These are phyloP conservation scores for Ornithoptera alexandrae DNA, from an alignment of 2,888 invertebrate species.

Conservation along the genomic window DNA sequence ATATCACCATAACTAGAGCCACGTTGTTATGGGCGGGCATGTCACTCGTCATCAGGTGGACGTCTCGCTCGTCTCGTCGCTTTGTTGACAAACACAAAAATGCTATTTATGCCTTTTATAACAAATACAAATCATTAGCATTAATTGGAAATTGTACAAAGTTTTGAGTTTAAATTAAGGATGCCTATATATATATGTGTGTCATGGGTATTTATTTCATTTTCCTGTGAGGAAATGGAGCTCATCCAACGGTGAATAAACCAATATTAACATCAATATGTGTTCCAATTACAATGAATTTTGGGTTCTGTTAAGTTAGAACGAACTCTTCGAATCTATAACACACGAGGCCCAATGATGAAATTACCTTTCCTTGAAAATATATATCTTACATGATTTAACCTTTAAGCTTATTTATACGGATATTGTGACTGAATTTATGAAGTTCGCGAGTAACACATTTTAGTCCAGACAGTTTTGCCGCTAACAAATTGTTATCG, in stretches of 20 bases:
- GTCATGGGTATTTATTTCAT: neutral
- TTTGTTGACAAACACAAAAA: no score
- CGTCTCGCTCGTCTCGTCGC: no score
- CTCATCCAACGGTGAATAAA: neutral
- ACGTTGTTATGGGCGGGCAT: no score
- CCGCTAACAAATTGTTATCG: conserved; percentile 37
- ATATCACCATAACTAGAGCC: no score
- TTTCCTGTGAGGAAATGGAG: neutral
- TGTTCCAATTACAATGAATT: no score
- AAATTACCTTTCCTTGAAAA: no score
- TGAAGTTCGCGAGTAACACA: neutral
- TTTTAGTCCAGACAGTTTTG: conserved; percentile 24
- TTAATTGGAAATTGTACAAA: neutral
- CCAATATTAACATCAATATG: no score
- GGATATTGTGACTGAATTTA: neutral
- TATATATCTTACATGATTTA: neutral
- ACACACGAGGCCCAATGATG: no score
- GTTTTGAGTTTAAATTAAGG: neutral
- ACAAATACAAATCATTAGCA: neutral
- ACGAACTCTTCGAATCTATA: no score
- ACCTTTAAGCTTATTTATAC: neutral
- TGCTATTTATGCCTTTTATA: neutral
- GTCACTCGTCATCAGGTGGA: no score
- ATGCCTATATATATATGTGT: neutral
- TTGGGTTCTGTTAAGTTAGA: no score